Percentiles rank a stretch among this genome's conserved stretches.
These are phyloP conservation scores for Lithophane socia DNA, from an alignment of 2,888 invertebrate species.

Conservation along the genomic window DNA sequence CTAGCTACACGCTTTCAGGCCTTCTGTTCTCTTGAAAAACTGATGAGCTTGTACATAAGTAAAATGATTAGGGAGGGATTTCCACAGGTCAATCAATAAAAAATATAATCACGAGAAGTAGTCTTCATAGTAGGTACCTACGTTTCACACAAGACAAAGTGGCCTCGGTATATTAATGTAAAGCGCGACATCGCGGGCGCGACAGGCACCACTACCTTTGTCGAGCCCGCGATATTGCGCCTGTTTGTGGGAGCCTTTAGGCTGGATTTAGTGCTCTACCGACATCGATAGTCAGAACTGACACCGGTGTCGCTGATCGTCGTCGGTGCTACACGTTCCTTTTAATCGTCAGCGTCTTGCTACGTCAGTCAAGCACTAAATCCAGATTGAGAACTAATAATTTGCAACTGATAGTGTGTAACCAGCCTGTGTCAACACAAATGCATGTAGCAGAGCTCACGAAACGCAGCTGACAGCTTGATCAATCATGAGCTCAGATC, in stretches of 20 bases:
- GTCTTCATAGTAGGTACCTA: too few relatives aligned
- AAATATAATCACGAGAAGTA: too few relatives aligned
- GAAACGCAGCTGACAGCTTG: constrained; percentile 42
- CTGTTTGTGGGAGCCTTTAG: too few relatives aligned
- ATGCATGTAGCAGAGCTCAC: constrained; percentile 8
- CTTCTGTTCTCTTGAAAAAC: not conserved
- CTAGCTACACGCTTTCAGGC: not conserved
- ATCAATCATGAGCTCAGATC: constrained; percentile 44
- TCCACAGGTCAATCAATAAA: too few relatives aligned
- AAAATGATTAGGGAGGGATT: not conserved
- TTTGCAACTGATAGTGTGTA: constrained; percentile 5
- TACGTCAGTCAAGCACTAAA: not conserved
- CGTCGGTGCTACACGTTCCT: not conserved
- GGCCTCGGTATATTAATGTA: too few relatives aligned
- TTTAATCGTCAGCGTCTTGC: not conserved
- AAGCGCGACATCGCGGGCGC: too few relatives aligned
- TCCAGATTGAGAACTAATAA: not conserved
- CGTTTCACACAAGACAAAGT: too few relatives aligned
- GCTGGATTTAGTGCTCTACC: too few relatives aligned
- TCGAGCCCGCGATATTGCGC: too few relatives aligned
- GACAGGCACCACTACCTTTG: too few relatives aligned
- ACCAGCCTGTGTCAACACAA: constrained; percentile 18
- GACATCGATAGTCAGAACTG: too few relatives aligned
- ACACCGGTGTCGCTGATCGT: not conserved
- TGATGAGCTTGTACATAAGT: not conserved